These are phyloP conservation scores for Rhodinocichla rosea DNA, from an alignment of 2,113 vertebrate genomes.

Conservation along the genomic window DNA sequence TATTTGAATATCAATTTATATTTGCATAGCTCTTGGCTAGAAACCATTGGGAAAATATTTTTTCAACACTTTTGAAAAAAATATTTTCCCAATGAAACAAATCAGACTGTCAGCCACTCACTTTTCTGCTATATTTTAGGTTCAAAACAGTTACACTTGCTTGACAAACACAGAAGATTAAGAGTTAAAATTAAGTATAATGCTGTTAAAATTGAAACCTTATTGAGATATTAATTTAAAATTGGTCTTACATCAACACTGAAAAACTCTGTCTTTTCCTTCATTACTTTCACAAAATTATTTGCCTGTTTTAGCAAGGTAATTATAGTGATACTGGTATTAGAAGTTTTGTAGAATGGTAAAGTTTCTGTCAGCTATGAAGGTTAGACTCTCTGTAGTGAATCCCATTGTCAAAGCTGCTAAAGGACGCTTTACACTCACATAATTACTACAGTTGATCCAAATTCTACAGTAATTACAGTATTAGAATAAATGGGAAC, in stretches of 20 bases:
- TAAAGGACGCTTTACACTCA: neutral
- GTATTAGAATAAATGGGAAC: conserved; percentile 27
- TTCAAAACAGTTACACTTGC: neutral
- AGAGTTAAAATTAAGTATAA: neutral
- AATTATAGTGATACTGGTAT: neutral
- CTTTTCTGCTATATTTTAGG: neutral
- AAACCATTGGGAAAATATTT: neutral
- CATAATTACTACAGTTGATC: conserved; percentile 50
- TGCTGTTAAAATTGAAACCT: neutral
- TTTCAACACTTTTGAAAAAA: neutral
- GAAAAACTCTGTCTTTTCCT: neutral
- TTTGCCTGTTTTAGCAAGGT: neutral
- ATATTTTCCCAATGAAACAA: too few relatives aligned
- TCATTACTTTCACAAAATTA: neutral
- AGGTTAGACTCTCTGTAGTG: neutral
- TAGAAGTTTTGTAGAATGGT: neutral
- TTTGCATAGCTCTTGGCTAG: neutral
- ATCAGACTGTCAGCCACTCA: neutral
- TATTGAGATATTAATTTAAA: neutral
- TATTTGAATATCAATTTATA: conserved; percentile 33
- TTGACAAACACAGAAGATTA: neutral
- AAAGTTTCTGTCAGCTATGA: neutral
- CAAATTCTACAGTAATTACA: conserved; percentile 55
- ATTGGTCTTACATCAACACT: neutral
- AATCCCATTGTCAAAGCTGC: conserved; percentile 24